Percentiles rank a stretch among this genome's conserved stretches.
These are phyloP conservation scores for Polyommatus iphigenia DNA, from an alignment of 2,888 invertebrate genomes.

Conservation along the genomic window DNA sequence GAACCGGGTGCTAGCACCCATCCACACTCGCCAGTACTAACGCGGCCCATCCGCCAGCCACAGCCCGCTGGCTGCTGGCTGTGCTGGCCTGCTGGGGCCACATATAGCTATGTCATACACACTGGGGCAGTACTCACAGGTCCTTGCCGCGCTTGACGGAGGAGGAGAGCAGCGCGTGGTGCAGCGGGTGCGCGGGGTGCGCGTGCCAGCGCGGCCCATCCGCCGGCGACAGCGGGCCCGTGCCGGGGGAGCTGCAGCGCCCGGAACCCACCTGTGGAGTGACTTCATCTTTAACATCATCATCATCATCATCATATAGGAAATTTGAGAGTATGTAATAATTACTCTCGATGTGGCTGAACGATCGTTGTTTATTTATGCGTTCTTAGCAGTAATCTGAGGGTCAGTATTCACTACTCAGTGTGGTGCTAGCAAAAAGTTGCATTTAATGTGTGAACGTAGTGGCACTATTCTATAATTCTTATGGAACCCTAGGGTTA, in stretches of 20 bases:
- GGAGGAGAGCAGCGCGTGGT: conserved; percentile 73
- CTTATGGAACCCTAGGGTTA: no score
- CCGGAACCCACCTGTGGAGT: conserved; percentile 68
- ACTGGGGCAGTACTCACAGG: conserved; percentile 59
- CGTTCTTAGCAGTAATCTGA: no score
- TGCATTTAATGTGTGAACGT: no score
- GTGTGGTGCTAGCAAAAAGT: no score
- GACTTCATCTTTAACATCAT: conserved; percentile 3
- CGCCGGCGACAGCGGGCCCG: conserved; percentile 72
- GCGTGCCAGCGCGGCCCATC: conserved; percentile 73
- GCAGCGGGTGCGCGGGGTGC: conserved; percentile 72
- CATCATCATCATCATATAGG: background rate
- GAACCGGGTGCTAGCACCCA: conserved; percentile 63
- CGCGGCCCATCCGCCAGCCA: conserved; percentile 74
- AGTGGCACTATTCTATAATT: no score
- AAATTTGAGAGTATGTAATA: no score
- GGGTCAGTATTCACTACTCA: no score
- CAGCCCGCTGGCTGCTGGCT: conserved; percentile 54
- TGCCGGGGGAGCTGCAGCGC: conserved; percentile 73
- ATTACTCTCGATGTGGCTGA: no score
- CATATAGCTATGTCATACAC: background rate
- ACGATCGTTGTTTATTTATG: no score
- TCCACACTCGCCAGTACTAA: conserved; percentile 4
- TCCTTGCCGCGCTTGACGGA: conserved; percentile 76
- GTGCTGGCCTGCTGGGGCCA: no score